phyloP scores from a whole-genome alignment of 2,888 invertebrate genomes.

The Caenorhabditis sinica region DNA sequence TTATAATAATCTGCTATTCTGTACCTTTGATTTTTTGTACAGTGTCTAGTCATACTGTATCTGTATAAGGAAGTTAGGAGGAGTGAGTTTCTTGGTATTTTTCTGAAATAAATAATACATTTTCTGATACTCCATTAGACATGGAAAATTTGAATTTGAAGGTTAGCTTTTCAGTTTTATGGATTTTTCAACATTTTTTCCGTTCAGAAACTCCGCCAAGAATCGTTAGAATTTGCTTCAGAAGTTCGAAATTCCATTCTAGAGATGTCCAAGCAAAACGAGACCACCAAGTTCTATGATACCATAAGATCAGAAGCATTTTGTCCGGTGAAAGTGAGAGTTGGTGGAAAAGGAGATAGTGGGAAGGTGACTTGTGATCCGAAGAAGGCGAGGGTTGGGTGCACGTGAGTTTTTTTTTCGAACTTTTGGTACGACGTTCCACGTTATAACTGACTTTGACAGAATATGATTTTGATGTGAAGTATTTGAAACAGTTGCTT shows the following conservation, averaged over 20 bases:
- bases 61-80: conserved; percentile 25
- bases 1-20: conserved; percentile 16
- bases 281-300: conserved; percentile 25
- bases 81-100: conserved; percentile 6
- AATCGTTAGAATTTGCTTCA: not conserved
- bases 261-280: conserved; percentile 23
- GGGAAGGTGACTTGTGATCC: conserved; percentile 62
- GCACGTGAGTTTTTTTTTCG: conserved; percentile 55
- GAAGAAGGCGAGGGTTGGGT: conserved; percentile 8
- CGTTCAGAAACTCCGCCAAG: conserved; percentile 46
- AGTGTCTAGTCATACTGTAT: conserved; percentile 35
- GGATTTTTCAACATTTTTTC: not conserved
- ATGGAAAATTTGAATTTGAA: conserved; percentile 21
- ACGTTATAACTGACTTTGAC: too few relatives aligned
- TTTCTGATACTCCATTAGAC: conserved; percentile 8
- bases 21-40: conserved; percentile 28
- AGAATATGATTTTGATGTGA: too few relatives aligned
- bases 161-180: not conserved
- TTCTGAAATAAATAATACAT: not conserved
- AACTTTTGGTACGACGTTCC: not conserved
- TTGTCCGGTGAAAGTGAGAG: conserved; percentile 48
- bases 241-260: not conserved
- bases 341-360: conserved; percentile 61
- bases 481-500: too few relatives aligned
- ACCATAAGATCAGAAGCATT: conserved; percentile 18